Base-by-base conservation (phyloP, 1,140 invertebrate species). In the Drosophila seguyi region DNA sequence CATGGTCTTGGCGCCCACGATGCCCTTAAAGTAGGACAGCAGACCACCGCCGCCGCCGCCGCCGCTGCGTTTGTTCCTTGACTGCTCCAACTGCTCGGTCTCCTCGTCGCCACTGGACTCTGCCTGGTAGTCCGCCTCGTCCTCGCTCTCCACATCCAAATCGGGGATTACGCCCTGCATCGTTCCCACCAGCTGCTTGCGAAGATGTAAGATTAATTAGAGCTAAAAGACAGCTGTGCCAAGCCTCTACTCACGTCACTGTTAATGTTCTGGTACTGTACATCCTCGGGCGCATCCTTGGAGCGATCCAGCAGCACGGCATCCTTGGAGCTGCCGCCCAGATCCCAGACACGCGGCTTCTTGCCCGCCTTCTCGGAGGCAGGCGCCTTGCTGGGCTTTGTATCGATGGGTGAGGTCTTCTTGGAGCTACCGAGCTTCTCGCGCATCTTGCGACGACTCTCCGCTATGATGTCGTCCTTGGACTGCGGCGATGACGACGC, bases 301-400 rank as follows among this genome's bases (percentile, higher is more conserved):
- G 97, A 98, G 85, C 97, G 96, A 93, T 99, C 98, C 13, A 99
- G 93, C 27, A 93, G 93, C 4, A 95, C 94, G n/a, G 96, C 93
- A 93, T 99, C 98, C 65, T 96, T 96, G 6, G 93, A 93, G 31
- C 94, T 95, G 50, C 98, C 98, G 57, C 95, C 95, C 27, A 97
- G 92, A 73, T 98, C 98, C 98, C 98, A 99, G 14, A 97, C 95
- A 42, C 98, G 95, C 0, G 96, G 97, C 91, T 97, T 96, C 91
- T 99, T 99, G 1, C 96, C 96, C 75, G 96, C 95, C 92, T 96
- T 97, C 44, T 96, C 18, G 67, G 94, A 94, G 18, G 55, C 95
- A 92, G 97, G 96, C 22, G 93, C 93, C 13, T 94, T 94, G 88
- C 81, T 93, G 93, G 94, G 93, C 79, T 94, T 94, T 69, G 95